phyloP scores from a whole-genome alignment of 2,888 invertebrate species.

The Cantharis nigra region DNA sequence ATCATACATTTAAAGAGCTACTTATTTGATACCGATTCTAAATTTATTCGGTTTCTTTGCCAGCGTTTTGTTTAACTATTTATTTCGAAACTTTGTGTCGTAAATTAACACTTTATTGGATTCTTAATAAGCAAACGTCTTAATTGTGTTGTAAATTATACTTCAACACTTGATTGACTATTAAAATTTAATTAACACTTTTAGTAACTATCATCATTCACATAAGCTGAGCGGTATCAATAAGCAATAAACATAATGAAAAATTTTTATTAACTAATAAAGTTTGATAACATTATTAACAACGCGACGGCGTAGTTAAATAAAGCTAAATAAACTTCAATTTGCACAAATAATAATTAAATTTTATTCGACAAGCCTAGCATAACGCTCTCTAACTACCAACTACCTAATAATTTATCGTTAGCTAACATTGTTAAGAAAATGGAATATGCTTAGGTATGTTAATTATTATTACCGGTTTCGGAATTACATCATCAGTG shows the following conservation, averaged over 20 bases:
- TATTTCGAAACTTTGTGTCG: neutral
- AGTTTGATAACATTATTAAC: neutral
- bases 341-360: neutral
- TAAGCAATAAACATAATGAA: neutral
- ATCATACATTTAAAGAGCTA: constrained; percentile 35
- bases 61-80: neutral
- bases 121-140: neutral
- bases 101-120: neutral
- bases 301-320: neutral
- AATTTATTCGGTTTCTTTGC: constrained; percentile 5
- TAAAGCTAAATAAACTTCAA: neutral
- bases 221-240: neutral
- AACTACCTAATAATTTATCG: too few relatives aligned
- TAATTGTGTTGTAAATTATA: neutral
- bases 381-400: neutral
- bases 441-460: too few relatives aligned
- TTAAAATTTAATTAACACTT: neutral
- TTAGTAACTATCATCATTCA: neutral
- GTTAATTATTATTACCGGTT: neutral
- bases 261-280: neutral
- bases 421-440: too few relatives aligned
- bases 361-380: neutral
- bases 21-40: constrained; percentile 29
- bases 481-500: neutral
- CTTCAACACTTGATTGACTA: neutral